Evolutionary conservation across 2,888 invertebrate species (phyloP).

Genomic region (Drosophila emarginata): DNA sequence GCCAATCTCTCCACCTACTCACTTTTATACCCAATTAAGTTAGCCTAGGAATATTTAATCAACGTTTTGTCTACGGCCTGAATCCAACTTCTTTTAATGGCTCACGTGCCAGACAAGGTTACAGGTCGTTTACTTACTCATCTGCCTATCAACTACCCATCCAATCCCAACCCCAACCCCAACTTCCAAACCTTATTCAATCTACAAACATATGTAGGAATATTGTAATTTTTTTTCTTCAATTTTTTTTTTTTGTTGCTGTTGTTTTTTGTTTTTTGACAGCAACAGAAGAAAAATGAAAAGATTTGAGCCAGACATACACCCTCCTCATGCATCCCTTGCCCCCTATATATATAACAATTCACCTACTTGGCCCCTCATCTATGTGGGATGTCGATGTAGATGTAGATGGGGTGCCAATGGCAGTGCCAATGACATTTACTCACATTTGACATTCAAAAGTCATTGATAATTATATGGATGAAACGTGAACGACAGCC

Average conservation of each 20-base stretch:
- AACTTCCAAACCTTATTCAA: background rate
- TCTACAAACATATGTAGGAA: slow-evolving; percentile 32
- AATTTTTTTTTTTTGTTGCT: background rate
- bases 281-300: slow-evolving; percentile 70
- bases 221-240: slow-evolving; percentile 65
- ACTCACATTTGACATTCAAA: slow-evolving; percentile 76
- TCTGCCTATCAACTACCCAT: slow-evolving; percentile 3
- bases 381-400: background rate
- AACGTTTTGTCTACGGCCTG: slow-evolving; percentile 20
- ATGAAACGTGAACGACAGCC: slow-evolving; percentile 78
- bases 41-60: slow-evolving; percentile 42
- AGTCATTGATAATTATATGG: slow-evolving; percentile 77
- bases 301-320: slow-evolving; percentile 55
- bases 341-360: background rate
- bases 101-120: slow-evolving; percentile 44
- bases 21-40: slow-evolving; percentile 32
- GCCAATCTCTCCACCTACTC: slow-evolving; percentile 11
- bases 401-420: slow-evolving; percentile 49
- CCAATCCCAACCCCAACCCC: background rate
- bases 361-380: background rate
- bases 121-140: slow-evolving; percentile 13
- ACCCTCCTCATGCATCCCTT: background rate
- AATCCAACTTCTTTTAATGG: slow-evolving; percentile 60
- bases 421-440: slow-evolving; percentile 54
- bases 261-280: slow-evolving; percentile 53